These are phyloP conservation scores for Drosophila demipolita DNA, from an alignment of 2,888 invertebrate species.

Conservation along the genomic window DNA sequence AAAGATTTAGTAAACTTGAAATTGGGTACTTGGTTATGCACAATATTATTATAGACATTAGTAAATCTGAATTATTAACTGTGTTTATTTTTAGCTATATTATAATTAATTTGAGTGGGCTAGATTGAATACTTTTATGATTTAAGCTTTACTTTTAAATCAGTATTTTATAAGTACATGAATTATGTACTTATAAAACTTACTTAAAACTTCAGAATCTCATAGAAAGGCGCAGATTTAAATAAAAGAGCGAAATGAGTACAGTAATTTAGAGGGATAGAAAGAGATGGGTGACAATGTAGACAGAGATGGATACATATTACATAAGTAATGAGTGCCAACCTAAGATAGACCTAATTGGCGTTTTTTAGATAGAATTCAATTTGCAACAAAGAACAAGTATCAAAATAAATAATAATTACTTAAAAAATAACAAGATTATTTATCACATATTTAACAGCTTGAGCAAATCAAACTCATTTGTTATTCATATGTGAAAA, in stretches of 20 bases:
- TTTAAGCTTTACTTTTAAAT: not conserved
- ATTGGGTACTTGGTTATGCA: not conserved
- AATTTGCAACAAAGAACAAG: not conserved
- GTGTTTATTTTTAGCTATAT: not conserved
- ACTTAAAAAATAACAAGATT: not conserved
- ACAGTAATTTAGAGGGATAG: not conserved
- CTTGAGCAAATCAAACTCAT: not conserved
- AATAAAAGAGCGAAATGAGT: not conserved
- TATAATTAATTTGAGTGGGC: not conserved
- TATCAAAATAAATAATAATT: not conserved
- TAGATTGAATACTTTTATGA: not conserved
- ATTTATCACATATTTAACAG: not conserved
- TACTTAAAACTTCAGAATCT: not conserved
- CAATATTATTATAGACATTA: not conserved
- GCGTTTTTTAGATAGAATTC: too few relatives aligned
- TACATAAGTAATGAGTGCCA: too few relatives aligned
- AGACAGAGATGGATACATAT: not conserved
- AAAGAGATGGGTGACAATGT: not conserved
- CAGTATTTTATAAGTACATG: not conserved
- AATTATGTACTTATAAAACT: not conserved
- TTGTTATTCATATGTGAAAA: constrained; percentile 26
- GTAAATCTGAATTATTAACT: not conserved
- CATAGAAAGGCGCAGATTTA: not conserved
- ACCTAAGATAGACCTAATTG: too few relatives aligned
- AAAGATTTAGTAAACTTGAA: not conserved